Percentiles rank a stretch among this genome's conserved stretches.
Evolutionary conservation across 1,140 invertebrate genomes (phyloP).

Genomic region (Pogonomyrmex barbatus): DNA sequence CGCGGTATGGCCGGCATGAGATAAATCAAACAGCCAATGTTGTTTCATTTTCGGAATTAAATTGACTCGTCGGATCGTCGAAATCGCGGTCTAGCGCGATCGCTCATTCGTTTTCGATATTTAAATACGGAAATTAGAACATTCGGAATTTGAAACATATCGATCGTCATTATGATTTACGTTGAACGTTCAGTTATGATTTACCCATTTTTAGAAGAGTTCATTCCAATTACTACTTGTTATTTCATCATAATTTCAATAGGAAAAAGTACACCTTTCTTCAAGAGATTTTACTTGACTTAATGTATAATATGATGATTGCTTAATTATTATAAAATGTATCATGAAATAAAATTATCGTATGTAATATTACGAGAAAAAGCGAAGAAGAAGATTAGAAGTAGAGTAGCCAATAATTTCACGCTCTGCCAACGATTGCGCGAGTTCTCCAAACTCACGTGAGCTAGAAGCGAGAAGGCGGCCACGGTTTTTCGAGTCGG

Average conservation of each 20-base stretch:
- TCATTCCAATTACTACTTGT: not conserved
- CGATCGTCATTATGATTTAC: not conserved
- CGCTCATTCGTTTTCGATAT: constrained; percentile 39
- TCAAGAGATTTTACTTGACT: not conserved
- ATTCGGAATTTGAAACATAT: not conserved
- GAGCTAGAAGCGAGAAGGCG: constrained; percentile 21
- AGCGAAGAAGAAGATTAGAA: not conserved
- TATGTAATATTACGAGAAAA: not conserved
- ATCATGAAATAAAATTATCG: not conserved
- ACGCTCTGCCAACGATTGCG: not conserved
- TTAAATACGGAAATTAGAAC: constrained; percentile 48
- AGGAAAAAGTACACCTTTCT: not conserved
- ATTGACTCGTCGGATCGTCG: constrained; percentile 45
- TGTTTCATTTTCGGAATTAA: constrained; percentile 63
- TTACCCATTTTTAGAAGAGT: no score
- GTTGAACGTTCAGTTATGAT: not conserved
- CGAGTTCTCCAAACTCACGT: not conserved
- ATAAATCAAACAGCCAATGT: constrained; percentile 61
- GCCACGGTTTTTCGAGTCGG: constrained; percentile 35
- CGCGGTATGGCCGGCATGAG: constrained; percentile 18
- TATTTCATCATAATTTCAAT: not conserved
- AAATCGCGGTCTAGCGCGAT: constrained; percentile 38
- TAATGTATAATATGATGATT: not conserved
- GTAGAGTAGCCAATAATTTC: not conserved
- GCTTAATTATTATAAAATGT: not conserved